phyloP scores from a whole-genome alignment of 1,140 invertebrate genomes.

The Aphidius ervi region DNA sequence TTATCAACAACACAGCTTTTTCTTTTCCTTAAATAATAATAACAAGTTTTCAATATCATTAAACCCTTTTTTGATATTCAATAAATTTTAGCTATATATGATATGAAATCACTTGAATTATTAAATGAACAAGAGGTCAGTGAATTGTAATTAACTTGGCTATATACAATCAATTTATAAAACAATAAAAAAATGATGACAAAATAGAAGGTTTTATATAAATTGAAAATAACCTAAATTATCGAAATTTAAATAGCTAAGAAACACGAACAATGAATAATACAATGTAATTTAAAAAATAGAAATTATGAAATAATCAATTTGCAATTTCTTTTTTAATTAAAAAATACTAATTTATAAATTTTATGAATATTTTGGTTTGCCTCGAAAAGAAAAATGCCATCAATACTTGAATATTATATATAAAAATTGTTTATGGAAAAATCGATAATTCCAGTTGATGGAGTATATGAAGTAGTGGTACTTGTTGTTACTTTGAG shows the following conservation, averaged over 20 bases:
- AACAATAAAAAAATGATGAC: conserved; percentile 2
- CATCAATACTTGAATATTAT: too few relatives aligned
- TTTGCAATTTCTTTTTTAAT: too few relatives aligned
- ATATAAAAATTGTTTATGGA: background rate
- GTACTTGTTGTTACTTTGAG: conserved; percentile 7
- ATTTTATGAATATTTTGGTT: too few relatives aligned
- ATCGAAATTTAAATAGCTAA: conserved; percentile 16
- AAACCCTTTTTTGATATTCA: too few relatives aligned
- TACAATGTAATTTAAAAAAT: conserved; percentile 7
- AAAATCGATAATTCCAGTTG: conserved; percentile 2
- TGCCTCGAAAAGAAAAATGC: too few relatives aligned
- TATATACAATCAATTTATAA: conserved; percentile 20
- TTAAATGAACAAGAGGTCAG: conserved; percentile 2
- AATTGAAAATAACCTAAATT: conserved; percentile 22
- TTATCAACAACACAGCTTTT: too few relatives aligned
- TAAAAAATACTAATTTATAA: too few relatives aligned
- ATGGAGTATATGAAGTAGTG: conserved; percentile 4
- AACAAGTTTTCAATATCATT: too few relatives aligned
- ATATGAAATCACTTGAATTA: conserved; percentile 12
- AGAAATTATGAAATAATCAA: too few relatives aligned
- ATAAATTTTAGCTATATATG: too few relatives aligned
- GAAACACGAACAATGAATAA: conserved; percentile 4
- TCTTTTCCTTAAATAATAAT: too few relatives aligned
- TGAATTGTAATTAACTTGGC: conserved; percentile 9
- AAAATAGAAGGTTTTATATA: conserved; percentile 9